Conservation (phyloP, 2,888 invertebrate species). For the Patella pellucida region DNA sequence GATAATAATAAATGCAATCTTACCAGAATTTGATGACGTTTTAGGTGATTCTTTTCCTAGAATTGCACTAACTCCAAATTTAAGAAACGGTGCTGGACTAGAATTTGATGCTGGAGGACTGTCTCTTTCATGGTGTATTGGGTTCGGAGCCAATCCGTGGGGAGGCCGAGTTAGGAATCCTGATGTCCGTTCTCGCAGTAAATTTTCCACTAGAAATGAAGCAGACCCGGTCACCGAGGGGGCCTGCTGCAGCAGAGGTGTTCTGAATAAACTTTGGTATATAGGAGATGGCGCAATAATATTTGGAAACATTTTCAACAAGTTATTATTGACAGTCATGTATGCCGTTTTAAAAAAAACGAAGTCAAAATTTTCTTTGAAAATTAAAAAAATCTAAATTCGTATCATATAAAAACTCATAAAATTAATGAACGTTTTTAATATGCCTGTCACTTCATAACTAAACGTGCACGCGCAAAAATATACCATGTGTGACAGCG, state of each 20-base stretch:
- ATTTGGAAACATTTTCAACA: slow-evolving; percentile 58
- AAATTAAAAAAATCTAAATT: too few relatives aligned
- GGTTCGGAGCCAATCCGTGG: neutral
- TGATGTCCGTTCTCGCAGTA: slow-evolving; percentile 51
- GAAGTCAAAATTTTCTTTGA: too few relatives aligned
- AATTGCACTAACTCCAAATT: slow-evolving; percentile 66
- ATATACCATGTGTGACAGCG: neutral
- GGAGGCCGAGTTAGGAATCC: slow-evolving; percentile 41
- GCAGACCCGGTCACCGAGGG: slow-evolving; percentile 43
- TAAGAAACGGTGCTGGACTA: slow-evolving; percentile 57
- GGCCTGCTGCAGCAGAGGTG: slow-evolving; percentile 43
- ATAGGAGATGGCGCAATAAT: slow-evolving; percentile 62
- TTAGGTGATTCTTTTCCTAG: slow-evolving; percentile 55
- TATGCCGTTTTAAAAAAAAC: neutral
- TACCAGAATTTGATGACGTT: neutral
- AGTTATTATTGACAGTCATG: slow-evolving; percentile 1
- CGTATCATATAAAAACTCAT: too few relatives aligned
- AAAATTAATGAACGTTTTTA: too few relatives aligned
- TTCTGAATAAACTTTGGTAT: slow-evolving; percentile 62
- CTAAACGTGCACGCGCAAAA: too few relatives aligned
- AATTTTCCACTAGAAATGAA: slow-evolving; percentile 64
- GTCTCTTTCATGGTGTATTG: slow-evolving; percentile 24
- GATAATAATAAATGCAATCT: slow-evolving; percentile 29
- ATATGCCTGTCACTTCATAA: too few relatives aligned
- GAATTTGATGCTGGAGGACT: slow-evolving; percentile 35